phyloP scores from a whole-genome alignment of 2,113 vertebrate species.

The Ammodytes dubius region DNA sequence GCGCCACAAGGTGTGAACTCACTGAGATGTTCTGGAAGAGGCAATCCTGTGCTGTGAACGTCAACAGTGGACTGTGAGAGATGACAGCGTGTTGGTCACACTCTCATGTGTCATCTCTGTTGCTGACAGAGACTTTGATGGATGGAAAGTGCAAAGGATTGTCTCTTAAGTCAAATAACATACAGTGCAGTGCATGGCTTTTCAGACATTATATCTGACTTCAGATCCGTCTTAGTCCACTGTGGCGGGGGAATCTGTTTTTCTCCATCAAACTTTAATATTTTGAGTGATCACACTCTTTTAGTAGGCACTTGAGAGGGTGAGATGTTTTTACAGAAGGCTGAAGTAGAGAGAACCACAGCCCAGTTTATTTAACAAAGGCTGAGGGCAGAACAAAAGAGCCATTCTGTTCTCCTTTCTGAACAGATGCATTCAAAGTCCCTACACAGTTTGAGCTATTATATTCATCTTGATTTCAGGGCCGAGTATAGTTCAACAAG shows the following conservation, averaged over 20 bases:
- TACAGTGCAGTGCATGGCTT: neutral
- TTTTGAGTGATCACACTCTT: conserved; percentile 15
- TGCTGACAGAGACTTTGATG: conserved; percentile 32
- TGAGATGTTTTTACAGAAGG: neutral
- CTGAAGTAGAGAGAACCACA: conserved; percentile 10
- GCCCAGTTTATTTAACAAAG: neutral
- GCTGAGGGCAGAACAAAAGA: neutral
- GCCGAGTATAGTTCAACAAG: conserved; percentile 14
- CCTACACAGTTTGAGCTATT: neutral
- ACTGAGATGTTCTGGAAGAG: conserved; percentile 8
- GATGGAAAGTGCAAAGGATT: conserved; percentile 26
- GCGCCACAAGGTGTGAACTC: conserved; percentile 38
- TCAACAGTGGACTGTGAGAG: conserved; percentile 5
- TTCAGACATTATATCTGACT: conserved; percentile 12
- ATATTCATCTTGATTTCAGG: conserved; percentile 26
- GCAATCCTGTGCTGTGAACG: neutral
- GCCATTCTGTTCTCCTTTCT: conserved; percentile 37
- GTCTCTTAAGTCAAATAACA: neutral
- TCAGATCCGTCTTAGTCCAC: conserved; percentile 1
- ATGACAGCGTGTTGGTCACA: conserved; percentile 17
- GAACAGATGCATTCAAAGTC: conserved; percentile 20
- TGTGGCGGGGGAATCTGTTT: neutral
- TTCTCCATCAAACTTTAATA: conserved; percentile 3
- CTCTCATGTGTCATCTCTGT: conserved; percentile 2
- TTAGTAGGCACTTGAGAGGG: conserved; percentile 23